phyloP scores from a whole-genome alignment of 2,113 vertebrate genomes.

The Tachysurus vachellii region DNA sequence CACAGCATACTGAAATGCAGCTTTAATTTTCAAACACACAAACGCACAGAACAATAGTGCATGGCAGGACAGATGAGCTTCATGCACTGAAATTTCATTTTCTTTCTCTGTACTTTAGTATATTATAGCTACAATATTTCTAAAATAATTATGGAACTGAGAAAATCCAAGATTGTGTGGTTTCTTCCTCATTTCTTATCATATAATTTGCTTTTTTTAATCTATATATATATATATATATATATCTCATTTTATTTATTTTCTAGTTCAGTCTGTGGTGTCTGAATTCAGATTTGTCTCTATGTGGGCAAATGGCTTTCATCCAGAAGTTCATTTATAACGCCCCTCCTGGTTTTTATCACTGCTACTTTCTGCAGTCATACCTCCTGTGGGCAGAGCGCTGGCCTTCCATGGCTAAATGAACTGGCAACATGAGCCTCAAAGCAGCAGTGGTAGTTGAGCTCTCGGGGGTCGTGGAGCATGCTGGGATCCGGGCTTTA shows the following conservation, averaged over 20 bases:
- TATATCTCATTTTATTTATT: not conserved
- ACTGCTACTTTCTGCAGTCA: constrained; percentile 12
- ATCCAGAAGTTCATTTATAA: constrained; percentile 23
- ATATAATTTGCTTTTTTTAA: too few species aligned
- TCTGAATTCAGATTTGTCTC: not conserved
- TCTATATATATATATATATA: too few species aligned
- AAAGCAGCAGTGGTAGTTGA: constrained; percentile 52
- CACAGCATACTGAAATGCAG: not conserved
- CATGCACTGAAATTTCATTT: not conserved
- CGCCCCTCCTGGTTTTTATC: constrained; percentile 32
- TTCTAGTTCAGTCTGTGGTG: not conserved
- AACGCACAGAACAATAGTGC: not conserved
- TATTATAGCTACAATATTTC: not conserved
- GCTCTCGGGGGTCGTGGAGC: constrained; percentile 58
- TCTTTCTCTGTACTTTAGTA: not conserved
- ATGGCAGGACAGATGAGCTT: not conserved
- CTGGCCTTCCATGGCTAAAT: constrained; percentile 36
- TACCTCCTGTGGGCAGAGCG: constrained; percentile 26
- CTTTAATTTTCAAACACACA: not conserved
- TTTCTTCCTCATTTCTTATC: not conserved
- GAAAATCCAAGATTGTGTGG: not conserved
- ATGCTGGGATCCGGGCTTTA: constrained; percentile 50
- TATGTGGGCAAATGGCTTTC: not conserved
- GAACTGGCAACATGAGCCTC: constrained; percentile 52
- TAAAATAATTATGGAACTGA: not conserved